These are phyloP conservation scores for Cremastobaeus sp. DNA, from an alignment of 2,888 invertebrate genomes.

Conservation along the genomic window DNA sequence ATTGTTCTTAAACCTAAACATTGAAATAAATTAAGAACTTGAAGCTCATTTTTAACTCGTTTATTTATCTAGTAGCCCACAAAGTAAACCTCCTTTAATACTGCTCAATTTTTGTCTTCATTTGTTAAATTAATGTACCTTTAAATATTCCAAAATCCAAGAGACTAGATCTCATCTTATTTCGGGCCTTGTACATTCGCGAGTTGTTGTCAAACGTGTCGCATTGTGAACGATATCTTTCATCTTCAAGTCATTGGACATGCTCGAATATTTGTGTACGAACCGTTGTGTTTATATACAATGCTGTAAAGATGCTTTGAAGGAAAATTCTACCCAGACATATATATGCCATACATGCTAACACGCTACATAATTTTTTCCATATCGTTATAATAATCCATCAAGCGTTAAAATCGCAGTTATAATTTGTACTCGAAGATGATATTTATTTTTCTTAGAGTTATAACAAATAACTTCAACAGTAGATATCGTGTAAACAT, in stretches of 20 bases:
- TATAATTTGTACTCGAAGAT: constrained; percentile 24
- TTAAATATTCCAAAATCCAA: constrained; percentile 11
- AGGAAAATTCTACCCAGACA: constrained; percentile 16
- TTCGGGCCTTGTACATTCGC: not conserved
- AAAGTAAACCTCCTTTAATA: constrained; percentile 22
- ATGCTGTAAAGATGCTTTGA: constrained; percentile 29
- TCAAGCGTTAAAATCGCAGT: constrained; percentile 16
- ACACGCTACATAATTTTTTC: no score
- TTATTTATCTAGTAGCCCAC: constrained; percentile 1
- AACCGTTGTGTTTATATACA: constrained; percentile 29
- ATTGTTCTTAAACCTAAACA: not conserved
- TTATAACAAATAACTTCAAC: constrained; percentile 24
- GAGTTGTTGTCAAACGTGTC: no score
- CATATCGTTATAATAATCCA: no score
- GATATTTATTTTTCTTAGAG: constrained; percentile 28
- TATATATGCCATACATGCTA: not conserved
- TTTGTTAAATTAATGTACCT: constrained; percentile 8
- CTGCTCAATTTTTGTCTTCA: constrained; percentile 20
- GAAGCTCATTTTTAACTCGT: not conserved
- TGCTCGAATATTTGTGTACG: constrained; percentile 18
- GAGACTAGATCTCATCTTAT: constrained; percentile 43
- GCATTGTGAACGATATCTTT: not conserved
- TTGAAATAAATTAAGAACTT: constrained; percentile 10
- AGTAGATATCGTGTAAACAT: not conserved
- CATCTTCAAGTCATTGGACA: constrained; percentile 16